phyloP scores from a whole-genome alignment of 1,140 invertebrate genomes.

The Diorhabda sublineata region DNA sequence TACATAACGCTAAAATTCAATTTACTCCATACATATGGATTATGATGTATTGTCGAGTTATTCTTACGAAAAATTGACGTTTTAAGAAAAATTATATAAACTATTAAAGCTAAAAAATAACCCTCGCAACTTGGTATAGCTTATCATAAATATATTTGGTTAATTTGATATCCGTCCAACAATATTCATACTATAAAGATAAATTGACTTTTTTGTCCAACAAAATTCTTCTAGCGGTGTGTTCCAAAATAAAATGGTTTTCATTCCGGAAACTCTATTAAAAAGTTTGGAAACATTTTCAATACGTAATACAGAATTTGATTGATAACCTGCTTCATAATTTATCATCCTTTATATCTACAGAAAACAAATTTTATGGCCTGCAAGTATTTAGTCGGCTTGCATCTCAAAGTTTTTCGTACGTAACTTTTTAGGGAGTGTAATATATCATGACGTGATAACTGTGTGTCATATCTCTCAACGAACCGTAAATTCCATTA shows the following conservation, averaged over 20 bases:
- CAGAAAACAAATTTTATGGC: slow-evolving; percentile 13
- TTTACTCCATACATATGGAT: too few species aligned
- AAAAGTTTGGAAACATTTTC: slow-evolving; percentile 10
- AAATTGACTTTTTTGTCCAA: not conserved
- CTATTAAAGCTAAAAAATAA: too few species aligned
- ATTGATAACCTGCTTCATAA: slow-evolving; percentile 11
- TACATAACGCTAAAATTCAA: too few species aligned
- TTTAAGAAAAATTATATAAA: too few species aligned
- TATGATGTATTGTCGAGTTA: too few species aligned
- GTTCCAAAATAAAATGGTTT: not conserved
- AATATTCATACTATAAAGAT: not conserved
- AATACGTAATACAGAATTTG: slow-evolving; percentile 8
- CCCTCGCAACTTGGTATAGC: too few species aligned
- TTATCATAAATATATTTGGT: too few species aligned
- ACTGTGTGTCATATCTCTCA: not conserved
- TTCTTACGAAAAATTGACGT: too few species aligned
- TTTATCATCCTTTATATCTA: slow-evolving; percentile 16
- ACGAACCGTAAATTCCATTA: not conserved
- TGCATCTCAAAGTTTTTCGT: not conserved
- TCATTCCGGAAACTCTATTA: slow-evolving; percentile 8
- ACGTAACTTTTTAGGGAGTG: not conserved
- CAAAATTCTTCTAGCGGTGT: not conserved
- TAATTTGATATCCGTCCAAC: too few species aligned
- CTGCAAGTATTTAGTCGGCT: slow-evolving; percentile 10
- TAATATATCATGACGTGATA: slow-evolving; percentile 6